These are phyloP conservation scores for Parnassius smintheus DNA, from an alignment of 2,888 invertebrate species.

Conservation along the genomic window DNA sequence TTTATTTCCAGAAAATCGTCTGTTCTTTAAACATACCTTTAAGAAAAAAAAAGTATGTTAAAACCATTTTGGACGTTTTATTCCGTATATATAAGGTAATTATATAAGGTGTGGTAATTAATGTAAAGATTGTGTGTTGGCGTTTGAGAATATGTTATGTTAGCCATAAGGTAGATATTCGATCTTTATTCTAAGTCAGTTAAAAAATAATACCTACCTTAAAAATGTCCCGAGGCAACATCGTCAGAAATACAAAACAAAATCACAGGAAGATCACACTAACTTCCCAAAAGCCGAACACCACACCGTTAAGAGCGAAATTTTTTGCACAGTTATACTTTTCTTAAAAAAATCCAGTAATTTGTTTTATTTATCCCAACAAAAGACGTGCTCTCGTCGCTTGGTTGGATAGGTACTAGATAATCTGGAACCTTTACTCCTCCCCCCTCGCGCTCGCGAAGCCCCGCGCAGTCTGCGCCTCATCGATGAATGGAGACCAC, in stretches of 20 bases:
- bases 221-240: conserved; percentile 4
- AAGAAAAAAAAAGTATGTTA: too few relatives aligned
- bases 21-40: too few relatives aligned
- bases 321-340: background rate
- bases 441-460: conserved; percentile 39
- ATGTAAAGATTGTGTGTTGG: too few relatives aligned
- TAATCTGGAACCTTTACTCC: conserved; percentile 50
- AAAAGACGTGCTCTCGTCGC: conserved; percentile 41
- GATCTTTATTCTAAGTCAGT: too few relatives aligned
- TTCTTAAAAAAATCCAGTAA: conserved; percentile 1
- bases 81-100: too few relatives aligned
- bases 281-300: background rate
- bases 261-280: background rate
- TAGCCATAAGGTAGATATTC: too few relatives aligned
- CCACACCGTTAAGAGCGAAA: background rate
- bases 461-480: conserved; percentile 67
- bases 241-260: background rate
- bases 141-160: too few relatives aligned
- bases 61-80: too few relatives aligned
- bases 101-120: too few relatives aligned
- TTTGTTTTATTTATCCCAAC: background rate
- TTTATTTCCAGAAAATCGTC: too few relatives aligned
- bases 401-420: conserved; percentile 58
- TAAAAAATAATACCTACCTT: conserved; percentile 10
- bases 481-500: conserved; percentile 71